Base-by-base conservation (phyloP, 1,140 invertebrate species). In the Scaptomyza pallida region DNA sequence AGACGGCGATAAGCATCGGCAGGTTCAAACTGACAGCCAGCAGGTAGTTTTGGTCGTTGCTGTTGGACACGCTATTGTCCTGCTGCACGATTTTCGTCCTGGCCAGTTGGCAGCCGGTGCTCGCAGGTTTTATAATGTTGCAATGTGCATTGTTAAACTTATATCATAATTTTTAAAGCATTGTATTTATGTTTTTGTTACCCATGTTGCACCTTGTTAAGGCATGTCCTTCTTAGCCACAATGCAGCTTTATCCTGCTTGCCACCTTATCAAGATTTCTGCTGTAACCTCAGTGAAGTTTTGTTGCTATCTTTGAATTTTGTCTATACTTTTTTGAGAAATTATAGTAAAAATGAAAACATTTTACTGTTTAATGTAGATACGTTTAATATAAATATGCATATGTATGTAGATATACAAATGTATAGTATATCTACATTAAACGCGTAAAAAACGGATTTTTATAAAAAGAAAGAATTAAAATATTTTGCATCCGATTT, bases 91-190 rank as follows among this genome's bases (percentile, higher is more conserved):
- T 63, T 78, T 75, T 21, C 33, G 59, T 68, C 68, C 68, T 59
- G 59, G 30, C 52, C 52, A 73, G 69, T 45, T 23, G 68, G 55
- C 80, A 75, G 73, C 60, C 76, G 72, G 67, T 40, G 52, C 41
- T 45, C 30, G 13, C 8, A 21, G 15, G 57, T 45, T 72, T 80
- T 70, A 71, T 86, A 85, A 77, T 80, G 81, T 86, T 85, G 81
- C 81, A 85, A 81, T 86, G 80, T 85, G 81, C 69, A 86, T 80
- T 86, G 81, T 85, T 81, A 74, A 85, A 85, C 81, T 86, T 85
- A 86, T 85, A 85, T 86, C 81, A 85, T 85, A 85, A 85, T 85
- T 85, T 63, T 52, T 60, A 52, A 65, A 70, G 59, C 67, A 54
- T 73, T 85, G 72, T 80, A 44, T 8, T 6, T 30, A 0, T 30